Conservation (phyloP, 2,797 vertebrate genomes). For the Halcyon leucocephala region DNA sequence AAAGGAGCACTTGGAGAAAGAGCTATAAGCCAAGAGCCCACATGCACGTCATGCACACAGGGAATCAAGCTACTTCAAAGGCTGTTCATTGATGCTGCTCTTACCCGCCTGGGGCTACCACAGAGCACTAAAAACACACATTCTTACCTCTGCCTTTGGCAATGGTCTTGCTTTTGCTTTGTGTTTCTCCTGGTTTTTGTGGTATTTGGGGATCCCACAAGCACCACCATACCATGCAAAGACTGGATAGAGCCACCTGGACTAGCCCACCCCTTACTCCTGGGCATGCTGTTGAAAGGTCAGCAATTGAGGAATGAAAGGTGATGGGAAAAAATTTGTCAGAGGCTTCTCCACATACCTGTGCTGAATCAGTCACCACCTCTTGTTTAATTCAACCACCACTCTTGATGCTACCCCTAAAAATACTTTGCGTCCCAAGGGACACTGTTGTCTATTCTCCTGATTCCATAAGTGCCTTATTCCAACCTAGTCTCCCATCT, state of each 20-base stretch:
- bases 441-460: not conserved
- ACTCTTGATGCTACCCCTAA: not conserved
- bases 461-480: fast-evolving
- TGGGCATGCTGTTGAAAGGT: not conserved
- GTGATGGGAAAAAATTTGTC: not conserved
- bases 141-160: not conserved
- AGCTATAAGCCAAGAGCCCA: not conserved
- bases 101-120: fast-evolving
- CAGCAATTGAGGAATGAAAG: not conserved
- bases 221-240: not conserved
- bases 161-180: not conserved
- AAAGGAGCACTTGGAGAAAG: not conserved
- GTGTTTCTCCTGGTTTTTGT: not conserved
- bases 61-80: not conserved
- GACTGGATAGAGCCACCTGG: not conserved
- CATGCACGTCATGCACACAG: not conserved
- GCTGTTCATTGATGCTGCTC: not conserved
- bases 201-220: not conserved
- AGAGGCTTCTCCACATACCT: not conserved
- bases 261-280: not conserved
- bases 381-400: not conserved
- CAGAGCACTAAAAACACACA: not conserved
- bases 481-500: not conserved
- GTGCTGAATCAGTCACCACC: not conserved
- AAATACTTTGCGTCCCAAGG: fast-evolving